Evolutionary conservation across 1,140 invertebrate genomes (phyloP).

Genomic region (Brachionus rotundiformis): DNA sequence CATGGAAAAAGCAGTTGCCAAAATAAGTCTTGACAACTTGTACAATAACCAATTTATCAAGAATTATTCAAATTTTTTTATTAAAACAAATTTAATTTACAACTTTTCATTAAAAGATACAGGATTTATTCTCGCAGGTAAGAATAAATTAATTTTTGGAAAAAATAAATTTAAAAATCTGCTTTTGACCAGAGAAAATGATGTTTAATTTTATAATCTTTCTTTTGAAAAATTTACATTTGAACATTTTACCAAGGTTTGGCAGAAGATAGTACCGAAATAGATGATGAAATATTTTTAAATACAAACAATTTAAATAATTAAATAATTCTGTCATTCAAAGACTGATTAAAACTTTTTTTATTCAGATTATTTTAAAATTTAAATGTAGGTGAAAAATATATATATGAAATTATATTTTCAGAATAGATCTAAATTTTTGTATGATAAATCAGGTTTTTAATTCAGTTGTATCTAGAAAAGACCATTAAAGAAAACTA

Average conservation of each 20-base stretch:
- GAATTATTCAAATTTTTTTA: slow-evolving; percentile 11
- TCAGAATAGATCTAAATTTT: too few species aligned
- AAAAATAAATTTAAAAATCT: too few species aligned
- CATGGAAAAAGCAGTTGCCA: not conserved
- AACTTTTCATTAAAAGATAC: not conserved
- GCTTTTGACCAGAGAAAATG: too few species aligned
- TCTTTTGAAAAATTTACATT: not conserved
- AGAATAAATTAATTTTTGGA: not conserved
- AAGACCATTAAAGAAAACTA: too few species aligned
- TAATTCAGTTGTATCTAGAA: too few species aligned
- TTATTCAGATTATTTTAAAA: too few species aligned
- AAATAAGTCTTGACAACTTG: not conserved
- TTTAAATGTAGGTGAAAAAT: too few species aligned
- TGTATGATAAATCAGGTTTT: too few species aligned
- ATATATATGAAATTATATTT: too few species aligned
- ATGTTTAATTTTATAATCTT: too few species aligned
- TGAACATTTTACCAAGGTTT: not conserved
- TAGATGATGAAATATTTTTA: not conserved
- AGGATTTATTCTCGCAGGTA: slow-evolving; percentile 1
- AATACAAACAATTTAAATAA: not conserved
- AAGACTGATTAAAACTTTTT: too few species aligned
- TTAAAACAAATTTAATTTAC: not conserved
- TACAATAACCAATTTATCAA: not conserved
- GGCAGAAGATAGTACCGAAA: not conserved
- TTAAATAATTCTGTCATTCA: too few species aligned